Conservation (phyloP, 2,797 vertebrate genomes). For the Phoeniculus purpureus region DNA sequence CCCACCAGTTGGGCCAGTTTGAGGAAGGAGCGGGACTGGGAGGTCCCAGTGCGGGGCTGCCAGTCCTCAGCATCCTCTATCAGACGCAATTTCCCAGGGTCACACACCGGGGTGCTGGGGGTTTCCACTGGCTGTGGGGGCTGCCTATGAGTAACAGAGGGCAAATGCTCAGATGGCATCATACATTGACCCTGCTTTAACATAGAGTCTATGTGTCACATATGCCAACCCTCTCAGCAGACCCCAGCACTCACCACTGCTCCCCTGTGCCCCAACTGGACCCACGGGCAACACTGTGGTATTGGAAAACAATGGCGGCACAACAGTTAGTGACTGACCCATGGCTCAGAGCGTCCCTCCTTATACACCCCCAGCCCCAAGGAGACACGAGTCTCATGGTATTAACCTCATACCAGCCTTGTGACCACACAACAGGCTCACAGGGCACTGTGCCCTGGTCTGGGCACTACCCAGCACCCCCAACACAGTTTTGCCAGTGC, state of each 20-base stretch:
- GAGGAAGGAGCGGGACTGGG: slow-evolving; percentile 94
- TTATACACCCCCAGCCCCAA: neutral
- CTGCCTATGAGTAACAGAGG: slow-evolving; percentile 40
- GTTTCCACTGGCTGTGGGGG: neutral
- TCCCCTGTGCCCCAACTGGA: neutral
- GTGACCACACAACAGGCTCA: neutral
- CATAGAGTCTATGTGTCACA: neutral
- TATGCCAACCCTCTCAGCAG: rapidly evolving
- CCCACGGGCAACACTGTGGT: neutral
- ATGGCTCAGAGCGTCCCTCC: neutral
- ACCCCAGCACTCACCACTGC: slow-evolving; percentile 7
- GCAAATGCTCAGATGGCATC: neutral
- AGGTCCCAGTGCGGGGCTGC: slow-evolving; percentile 91
- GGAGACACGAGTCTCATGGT: neutral
- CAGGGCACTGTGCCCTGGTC: too few relatives aligned
- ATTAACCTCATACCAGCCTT: neutral
- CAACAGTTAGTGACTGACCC: neutral
- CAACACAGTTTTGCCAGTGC: neutral
- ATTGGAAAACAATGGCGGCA: neutral
- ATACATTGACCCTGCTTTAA: neutral
- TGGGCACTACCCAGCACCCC: neutral
- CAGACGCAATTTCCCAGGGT: slow-evolving; percentile 93
- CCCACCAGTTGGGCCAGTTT: slow-evolving; percentile 94
- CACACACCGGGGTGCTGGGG: slow-evolving; percentile 81
- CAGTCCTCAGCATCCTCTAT: slow-evolving; percentile 92